A percentile compares a stretch with the other conserved stretches of the same genome.
phyloP scores from a whole-genome alignment of 2,113 vertebrate species.

The Leucopsar rothschildi region DNA sequence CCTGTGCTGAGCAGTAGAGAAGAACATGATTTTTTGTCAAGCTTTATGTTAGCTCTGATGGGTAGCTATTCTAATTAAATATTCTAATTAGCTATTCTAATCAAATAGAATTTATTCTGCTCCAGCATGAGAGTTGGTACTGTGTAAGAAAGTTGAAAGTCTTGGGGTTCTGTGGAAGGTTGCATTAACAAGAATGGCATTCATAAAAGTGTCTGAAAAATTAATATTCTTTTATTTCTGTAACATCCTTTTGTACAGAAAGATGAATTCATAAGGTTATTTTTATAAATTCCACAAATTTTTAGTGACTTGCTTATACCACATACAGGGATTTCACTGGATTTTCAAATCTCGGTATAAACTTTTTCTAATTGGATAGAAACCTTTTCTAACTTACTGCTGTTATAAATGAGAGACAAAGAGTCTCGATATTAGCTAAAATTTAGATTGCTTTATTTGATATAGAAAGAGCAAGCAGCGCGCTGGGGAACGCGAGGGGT shows the following conservation, averaged over 20 bases:
- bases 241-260: neutral
- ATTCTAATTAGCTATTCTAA: too few species aligned
- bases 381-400: neutral
- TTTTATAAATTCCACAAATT: slow-evolving; percentile 44
- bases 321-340: slow-evolving; percentile 67
- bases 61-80: too few species aligned
- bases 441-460: too few species aligned
- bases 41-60: neutral
- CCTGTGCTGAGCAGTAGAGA: neutral
- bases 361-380: slow-evolving; percentile 10
- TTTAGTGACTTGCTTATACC: slow-evolving; percentile 60
- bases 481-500: too few species aligned
- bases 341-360: slow-evolving; percentile 74
- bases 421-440: too few species aligned
- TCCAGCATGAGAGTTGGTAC: neutral
- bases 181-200: neutral
- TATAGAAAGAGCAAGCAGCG: too few species aligned
- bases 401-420: too few species aligned
- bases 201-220: neutral
- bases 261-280: slow-evolving; percentile 35
- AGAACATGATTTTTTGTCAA: neutral
- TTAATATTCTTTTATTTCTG: neutral
- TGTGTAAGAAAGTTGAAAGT: neutral
- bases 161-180: neutral
- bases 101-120: neutral